These are phyloP conservation scores for Mionectes olivaceus DNA, from an alignment of 2,797 vertebrate genomes.

Conservation along the genomic window DNA sequence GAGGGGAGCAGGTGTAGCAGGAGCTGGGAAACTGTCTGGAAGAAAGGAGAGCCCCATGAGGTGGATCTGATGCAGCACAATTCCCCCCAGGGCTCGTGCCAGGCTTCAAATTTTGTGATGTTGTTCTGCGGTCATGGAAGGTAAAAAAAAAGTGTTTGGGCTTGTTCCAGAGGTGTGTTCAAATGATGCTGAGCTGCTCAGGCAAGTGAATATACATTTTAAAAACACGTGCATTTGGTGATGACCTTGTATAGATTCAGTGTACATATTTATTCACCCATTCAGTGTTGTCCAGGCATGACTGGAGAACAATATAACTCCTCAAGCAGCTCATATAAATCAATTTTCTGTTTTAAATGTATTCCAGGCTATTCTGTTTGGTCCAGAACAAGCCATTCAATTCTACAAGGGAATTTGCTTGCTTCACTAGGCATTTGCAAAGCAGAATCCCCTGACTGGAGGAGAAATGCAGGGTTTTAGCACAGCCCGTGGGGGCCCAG, in stretches of 20 bases:
- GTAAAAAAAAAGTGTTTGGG: neutral
- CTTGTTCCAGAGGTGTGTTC: neutral
- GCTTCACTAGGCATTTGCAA: neutral
- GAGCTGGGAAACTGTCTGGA: neutral
- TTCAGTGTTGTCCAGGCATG: neutral
- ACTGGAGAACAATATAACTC: neutral
- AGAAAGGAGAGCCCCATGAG: neutral
- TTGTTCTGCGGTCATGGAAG: neutral
- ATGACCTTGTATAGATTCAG: neutral
- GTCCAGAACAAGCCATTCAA: neutral
- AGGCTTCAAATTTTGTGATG: neutral
- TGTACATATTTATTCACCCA: neutral
- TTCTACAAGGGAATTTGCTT: neutral
- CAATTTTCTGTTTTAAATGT: conserved; percentile 15
- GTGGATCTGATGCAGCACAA: rapidly evolving
- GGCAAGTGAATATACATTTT: neutral
- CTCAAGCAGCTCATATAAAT: conserved; percentile 2
- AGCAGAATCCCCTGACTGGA: neutral
- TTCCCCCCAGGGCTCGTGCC: neutral
- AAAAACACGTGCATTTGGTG: neutral
- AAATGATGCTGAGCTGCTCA: neutral
- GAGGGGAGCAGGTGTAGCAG: neutral
- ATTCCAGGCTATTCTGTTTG: neutral
- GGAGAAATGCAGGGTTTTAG: neutral
- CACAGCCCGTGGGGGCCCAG: neutral